Percentiles rank a stretch among this genome's conserved stretches.
phyloP scores from a whole-genome alignment of 2,113 vertebrate species.

The Tyto alba region DNA sequence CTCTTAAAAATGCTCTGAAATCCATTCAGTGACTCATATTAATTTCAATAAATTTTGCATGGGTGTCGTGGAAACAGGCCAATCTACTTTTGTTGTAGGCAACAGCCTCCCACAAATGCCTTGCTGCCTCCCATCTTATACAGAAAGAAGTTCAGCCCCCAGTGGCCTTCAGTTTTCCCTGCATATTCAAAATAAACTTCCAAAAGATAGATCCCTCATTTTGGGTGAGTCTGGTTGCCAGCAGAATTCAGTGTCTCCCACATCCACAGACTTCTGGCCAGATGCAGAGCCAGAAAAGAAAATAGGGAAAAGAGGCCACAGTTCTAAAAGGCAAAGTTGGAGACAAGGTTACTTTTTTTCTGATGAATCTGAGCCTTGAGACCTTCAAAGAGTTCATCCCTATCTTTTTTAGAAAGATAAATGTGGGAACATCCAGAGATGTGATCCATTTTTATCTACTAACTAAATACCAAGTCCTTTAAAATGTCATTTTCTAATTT shows the following conservation, averaged over 20 bases:
- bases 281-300: background rate
- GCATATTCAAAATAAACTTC: background rate
- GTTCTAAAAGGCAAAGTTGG: background rate
- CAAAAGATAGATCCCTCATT: background rate
- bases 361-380: background rate
- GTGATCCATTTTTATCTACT: background rate
- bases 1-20: background rate
- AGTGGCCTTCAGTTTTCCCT: background rate
- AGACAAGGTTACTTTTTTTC: background rate
- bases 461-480: background rate
- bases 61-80: background rate
- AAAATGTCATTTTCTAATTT: background rate
- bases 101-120: background rate
- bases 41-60: background rate
- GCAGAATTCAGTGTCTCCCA: background rate
- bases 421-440: background rate
- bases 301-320: background rate
- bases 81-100: background rate
- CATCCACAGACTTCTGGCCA: background rate
- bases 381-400: background rate
- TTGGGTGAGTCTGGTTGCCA: background rate
- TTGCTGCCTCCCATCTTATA: background rate
- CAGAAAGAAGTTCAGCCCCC: background rate
- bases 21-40: background rate
- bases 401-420: background rate